These are phyloP conservation scores for Malurus elegans DNA, from an alignment of 2,113 vertebrate species.

Conservation along the genomic window DNA sequence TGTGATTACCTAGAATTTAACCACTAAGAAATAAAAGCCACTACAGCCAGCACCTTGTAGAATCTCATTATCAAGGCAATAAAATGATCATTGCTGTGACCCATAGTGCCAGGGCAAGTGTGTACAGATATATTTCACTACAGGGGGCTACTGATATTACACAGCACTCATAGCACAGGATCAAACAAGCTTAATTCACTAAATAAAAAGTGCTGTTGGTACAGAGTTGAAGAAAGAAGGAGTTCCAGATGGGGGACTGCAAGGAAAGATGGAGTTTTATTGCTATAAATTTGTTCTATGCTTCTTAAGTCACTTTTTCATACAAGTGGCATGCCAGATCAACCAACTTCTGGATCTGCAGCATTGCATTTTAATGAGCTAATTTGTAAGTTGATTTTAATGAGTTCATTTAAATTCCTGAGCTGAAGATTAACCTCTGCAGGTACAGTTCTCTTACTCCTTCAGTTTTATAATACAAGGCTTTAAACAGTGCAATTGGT, in stretches of 20 bases:
- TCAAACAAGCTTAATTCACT: background rate
- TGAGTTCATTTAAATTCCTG: constrained; percentile 66
- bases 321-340: background rate
- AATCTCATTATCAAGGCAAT: background rate
- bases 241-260: background rate
- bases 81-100: background rate
- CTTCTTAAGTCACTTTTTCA: constrained; percentile 16
- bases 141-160: background rate
- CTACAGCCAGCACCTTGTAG: background rate
- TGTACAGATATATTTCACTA: background rate
- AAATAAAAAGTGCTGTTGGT: background rate
- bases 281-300: background rate
- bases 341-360: constrained; percentile 13
- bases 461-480: constrained; percentile 11
- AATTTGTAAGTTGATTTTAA: constrained; percentile 64
- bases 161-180: background rate
- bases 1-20: background rate
- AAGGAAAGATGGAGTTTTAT: background rate
- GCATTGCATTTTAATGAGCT: constrained; percentile 24
- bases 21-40: constrained; percentile 6
- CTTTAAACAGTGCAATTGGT: constrained; percentile 15
- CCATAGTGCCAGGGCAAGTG: background rate
- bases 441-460: constrained; percentile 36
- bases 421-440: constrained; percentile 61
- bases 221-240: background rate